Conservation (phyloP, 1,140 invertebrate genomes). For the Chrysopa pallens region DNA sequence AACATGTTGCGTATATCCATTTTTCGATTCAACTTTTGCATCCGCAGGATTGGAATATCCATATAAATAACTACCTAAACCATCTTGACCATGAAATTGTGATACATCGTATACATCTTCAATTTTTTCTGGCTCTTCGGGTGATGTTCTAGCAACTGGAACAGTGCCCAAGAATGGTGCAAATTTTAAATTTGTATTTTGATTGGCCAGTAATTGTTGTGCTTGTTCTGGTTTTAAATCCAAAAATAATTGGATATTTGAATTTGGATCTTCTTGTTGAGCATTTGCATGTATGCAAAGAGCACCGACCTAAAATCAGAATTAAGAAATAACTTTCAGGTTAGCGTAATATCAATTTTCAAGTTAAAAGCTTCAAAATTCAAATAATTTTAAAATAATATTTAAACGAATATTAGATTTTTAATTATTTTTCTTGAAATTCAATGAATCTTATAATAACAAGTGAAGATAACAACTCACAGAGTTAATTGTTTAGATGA, state of each 20-base stretch:
- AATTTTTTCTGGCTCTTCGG: conserved; percentile 40
- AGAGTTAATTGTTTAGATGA: too few relatives aligned
- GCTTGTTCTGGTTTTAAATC: conserved; percentile 41
- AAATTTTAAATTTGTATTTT: conserved; percentile 23
- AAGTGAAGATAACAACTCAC: too few relatives aligned
- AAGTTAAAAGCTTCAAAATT: too few relatives aligned
- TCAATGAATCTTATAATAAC: too few relatives aligned
- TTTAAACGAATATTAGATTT: too few relatives aligned
- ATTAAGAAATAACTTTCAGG: too few relatives aligned
- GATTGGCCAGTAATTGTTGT: conserved; percentile 31
- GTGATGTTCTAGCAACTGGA: conserved; percentile 23
- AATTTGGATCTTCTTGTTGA: too few relatives aligned
- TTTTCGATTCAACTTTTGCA: conserved; percentile 34
- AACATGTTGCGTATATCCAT: conserved; percentile 24
- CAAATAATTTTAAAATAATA: too few relatives aligned
- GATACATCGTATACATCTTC: conserved; percentile 44
- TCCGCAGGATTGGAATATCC: conserved; percentile 43
- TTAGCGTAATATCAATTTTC: too few relatives aligned
- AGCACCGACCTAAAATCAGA: too few relatives aligned
- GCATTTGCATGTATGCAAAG: too few relatives aligned
- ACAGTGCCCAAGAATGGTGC: conserved; percentile 29
- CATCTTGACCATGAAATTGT: conserved; percentile 40
- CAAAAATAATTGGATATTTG: conserved; percentile 5
- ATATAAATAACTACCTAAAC: conserved; percentile 29
- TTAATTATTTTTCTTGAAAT: too few relatives aligned